These are phyloP conservation scores for Parnassius smintheus DNA, from an alignment of 2,888 invertebrate species.

Conservation along the genomic window DNA sequence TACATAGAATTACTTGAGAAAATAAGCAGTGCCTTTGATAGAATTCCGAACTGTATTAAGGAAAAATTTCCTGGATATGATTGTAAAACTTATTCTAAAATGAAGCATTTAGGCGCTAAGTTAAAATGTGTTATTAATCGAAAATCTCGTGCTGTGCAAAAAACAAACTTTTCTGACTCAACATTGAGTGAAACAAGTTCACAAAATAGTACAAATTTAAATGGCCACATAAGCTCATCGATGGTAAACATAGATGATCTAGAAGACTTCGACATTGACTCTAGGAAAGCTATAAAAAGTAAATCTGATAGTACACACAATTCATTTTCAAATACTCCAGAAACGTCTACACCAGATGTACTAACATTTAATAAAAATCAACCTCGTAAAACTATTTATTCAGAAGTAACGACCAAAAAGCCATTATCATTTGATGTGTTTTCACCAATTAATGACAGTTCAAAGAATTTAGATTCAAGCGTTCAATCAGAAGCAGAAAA, in stretches of 20 bases:
- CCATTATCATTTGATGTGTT: slow-evolving; percentile 53
- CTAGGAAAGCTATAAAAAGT: slow-evolving; percentile 36
- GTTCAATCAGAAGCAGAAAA: slow-evolving; percentile 43
- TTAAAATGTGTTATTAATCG: slow-evolving; percentile 72
- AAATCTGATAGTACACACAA: slow-evolving; percentile 31
- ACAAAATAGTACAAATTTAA: slow-evolving; percentile 37
- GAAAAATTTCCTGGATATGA: slow-evolving; percentile 83
- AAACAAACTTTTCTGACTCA: slow-evolving; percentile 34
- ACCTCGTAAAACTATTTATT: slow-evolving; percentile 50
- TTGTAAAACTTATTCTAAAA: slow-evolving; percentile 73
- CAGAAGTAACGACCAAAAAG: slow-evolving; percentile 50
- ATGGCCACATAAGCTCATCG: slow-evolving; percentile 40
- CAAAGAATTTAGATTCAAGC: slow-evolving; percentile 41
- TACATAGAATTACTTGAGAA: slow-evolving; percentile 84
- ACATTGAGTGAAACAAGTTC: slow-evolving; percentile 16
- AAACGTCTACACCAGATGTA: slow-evolving; percentile 59
- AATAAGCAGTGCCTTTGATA: slow-evolving; percentile 82
- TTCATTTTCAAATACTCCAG: slow-evolving; percentile 27
- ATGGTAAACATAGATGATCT: slow-evolving; percentile 44
- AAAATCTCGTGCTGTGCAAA: slow-evolving; percentile 50
- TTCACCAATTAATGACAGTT: slow-evolving; percentile 46
- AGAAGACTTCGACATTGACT: slow-evolving; percentile 49
- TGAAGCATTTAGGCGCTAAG: slow-evolving; percentile 81
- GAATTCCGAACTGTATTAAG: slow-evolving; percentile 83
- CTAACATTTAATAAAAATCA: slow-evolving; percentile 41